Evolutionary conservation across 2,888 invertebrate genomes (phyloP).

Genomic region (Gari tellinella): DNA sequence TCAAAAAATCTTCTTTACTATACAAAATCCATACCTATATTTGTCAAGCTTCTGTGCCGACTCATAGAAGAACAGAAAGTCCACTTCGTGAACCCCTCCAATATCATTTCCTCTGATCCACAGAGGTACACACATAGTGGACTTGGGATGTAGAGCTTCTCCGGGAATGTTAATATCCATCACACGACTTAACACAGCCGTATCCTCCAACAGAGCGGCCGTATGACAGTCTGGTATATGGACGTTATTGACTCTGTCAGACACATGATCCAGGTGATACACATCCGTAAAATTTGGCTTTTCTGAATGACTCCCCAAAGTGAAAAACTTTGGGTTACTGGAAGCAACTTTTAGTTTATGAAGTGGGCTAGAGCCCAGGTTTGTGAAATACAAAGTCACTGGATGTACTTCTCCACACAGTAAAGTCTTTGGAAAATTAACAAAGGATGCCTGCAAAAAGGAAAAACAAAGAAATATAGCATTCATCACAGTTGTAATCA

Average conservation of each 20-base stretch:
- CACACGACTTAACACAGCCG: slow-evolving; percentile 60
- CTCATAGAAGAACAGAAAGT: slow-evolving; percentile 91
- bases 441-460: slow-evolving; percentile 88
- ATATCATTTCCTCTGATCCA: slow-evolving; percentile 90
- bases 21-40: slow-evolving; percentile 63
- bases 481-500: no score
- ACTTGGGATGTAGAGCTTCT: slow-evolving; percentile 86
- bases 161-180: slow-evolving; percentile 76
- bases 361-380: slow-evolving; percentile 87
- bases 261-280: slow-evolving; percentile 56
- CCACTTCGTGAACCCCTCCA: slow-evolving; percentile 88
- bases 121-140: slow-evolving; percentile 86
- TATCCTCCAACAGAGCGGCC: slow-evolving; percentile 6
- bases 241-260: neutral
- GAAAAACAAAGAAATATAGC: no score
- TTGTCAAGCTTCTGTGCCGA: slow-evolving; percentile 83
- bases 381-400: slow-evolving; percentile 89
- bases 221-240: neutral
- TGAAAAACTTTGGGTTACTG: slow-evolving; percentile 89
- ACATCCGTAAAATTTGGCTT: slow-evolving; percentile 73
- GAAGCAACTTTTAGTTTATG: slow-evolving; percentile 87
- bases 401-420: slow-evolving; percentile 91
- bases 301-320: slow-evolving; percentile 84
- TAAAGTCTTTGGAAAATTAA: slow-evolving; percentile 88
- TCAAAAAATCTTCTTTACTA: neutral